phyloP scores from a whole-genome alignment of 2,888 invertebrate genomes.

The Phortica magna region DNA sequence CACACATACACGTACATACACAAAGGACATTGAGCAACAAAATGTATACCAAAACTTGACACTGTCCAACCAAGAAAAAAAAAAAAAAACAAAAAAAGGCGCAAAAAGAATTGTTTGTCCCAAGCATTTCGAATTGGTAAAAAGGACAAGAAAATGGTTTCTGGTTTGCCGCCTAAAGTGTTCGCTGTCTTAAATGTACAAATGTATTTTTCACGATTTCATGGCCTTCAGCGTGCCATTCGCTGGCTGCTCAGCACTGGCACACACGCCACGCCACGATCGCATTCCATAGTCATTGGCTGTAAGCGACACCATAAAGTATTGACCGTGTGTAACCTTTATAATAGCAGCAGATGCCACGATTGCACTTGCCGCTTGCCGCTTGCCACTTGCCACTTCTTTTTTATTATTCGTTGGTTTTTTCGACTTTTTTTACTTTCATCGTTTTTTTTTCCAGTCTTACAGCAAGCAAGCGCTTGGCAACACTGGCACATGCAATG shows the following conservation, averaged over 20 bases:
- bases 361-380: slow-evolving; percentile 10
- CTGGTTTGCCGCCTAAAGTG: not conserved
- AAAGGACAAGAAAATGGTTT: slow-evolving; percentile 1
- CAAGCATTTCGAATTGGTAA: not conserved
- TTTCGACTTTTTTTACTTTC: not conserved
- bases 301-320: slow-evolving; percentile 24
- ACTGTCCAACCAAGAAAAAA: slow-evolving; percentile 6
- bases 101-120: not conserved
- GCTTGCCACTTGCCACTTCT: not conserved
- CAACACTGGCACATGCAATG: slow-evolving; percentile 47
- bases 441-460: slow-evolving; percentile 32
- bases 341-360: slow-evolving; percentile 8
- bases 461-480: slow-evolving; percentile 45
- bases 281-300: not conserved
- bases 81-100: slow-evolving; percentile 9
- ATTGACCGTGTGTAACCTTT: slow-evolving; percentile 21
- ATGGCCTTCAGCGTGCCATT: not conserved
- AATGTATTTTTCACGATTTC: slow-evolving; percentile 5
- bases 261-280: not conserved
- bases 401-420: not conserved
- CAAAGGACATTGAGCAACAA: slow-evolving; percentile 36
- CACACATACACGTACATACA: too few species aligned
- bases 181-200: slow-evolving; percentile 9
- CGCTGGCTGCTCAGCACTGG: not conserved
- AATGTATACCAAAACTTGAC: not conserved